phyloP scores from a whole-genome alignment of 1,140 invertebrate species.

The Achatina immaculata region DNA sequence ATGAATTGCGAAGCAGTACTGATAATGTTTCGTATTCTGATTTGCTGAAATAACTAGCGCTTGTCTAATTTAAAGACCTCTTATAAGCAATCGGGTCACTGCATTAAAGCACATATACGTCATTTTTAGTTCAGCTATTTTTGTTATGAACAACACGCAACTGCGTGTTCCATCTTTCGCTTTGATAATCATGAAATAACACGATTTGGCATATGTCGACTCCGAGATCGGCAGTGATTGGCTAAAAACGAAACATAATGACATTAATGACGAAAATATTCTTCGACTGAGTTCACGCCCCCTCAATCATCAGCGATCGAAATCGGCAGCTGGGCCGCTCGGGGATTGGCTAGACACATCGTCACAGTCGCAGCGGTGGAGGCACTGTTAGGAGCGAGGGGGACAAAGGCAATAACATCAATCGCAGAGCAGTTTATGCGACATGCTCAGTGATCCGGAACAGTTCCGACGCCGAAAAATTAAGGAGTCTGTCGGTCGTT shows the following conservation, averaged over 20 bases:
- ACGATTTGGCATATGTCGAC: constrained; percentile 16
- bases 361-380: constrained; percentile 10
- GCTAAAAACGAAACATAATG: constrained; percentile 36
- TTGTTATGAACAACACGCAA: not conserved
- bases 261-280: constrained; percentile 26
- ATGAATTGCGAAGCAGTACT: too few relatives aligned
- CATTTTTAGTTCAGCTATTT: not conserved
- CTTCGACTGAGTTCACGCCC: constrained; percentile 27
- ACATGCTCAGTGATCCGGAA: constrained; percentile 8
- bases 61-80: constrained; percentile 10
- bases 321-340: not conserved
- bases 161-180: constrained; percentile 36
- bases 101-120: not conserved
- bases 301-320: constrained; percentile 36
- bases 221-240: constrained; percentile 28
- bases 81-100: constrained; percentile 16
- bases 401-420: not conserved
- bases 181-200: constrained; percentile 39
- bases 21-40: too few relatives aligned
- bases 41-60: constrained; percentile 29
- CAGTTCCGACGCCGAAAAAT: too few relatives aligned
- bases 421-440: constrained; percentile 9
- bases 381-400: not conserved
- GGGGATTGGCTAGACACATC: constrained; percentile 36
- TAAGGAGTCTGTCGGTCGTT: too few relatives aligned